Base-by-base conservation (phyloP, 2,113 vertebrate species). In the Gallinago undulata region DNA sequence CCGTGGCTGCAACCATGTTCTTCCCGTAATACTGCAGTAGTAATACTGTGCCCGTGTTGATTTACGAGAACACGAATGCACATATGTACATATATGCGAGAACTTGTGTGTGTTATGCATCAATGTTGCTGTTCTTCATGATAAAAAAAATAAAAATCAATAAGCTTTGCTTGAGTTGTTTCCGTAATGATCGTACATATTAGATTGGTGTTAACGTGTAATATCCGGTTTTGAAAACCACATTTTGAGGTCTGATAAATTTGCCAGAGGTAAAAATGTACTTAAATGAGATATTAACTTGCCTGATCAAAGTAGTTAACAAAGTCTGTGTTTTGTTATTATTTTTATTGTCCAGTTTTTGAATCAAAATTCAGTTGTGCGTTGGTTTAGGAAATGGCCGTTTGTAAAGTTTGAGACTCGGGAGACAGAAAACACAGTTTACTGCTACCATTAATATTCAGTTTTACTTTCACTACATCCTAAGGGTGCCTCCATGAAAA, bases 31-130 rank as follows among this genome's bases (percentile, higher is more conserved):
- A 5, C 83, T 2, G 33, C 14, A 47, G 5, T 19, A 47, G 47
- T 47, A 10, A 47, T 21, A 47, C 47, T 47, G 47, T 19, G 25
- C 80, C 13, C 0, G 15, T 6, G 17, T 30, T 80, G 19, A 13
- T 83, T 98, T 98, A 97, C 96, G 15, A 94, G 98, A 98, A 98
- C 96, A 67, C 28, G 3, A 55, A 35, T 79, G 50, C 59, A 69
- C 72, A 21, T 41, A 2, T 57, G 84, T 30, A 1, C 33, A 8
- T 28, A 8, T 28, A 23, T 13, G 35, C 15, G 73, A 72, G 84
- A 85, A 62, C 60, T 35, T 5, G 5, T 53, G 62, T 56, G 43
- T 66, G 48, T 80, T 43, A 19, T 7, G 19, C 88, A 12, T 85
- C 23, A 4, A 3, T 28, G 23, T 17, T 53, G 3, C 1, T 43